Conservation (phyloP, 2,888 invertebrate genomes). For the Sinotaia quadrata region DNA sequence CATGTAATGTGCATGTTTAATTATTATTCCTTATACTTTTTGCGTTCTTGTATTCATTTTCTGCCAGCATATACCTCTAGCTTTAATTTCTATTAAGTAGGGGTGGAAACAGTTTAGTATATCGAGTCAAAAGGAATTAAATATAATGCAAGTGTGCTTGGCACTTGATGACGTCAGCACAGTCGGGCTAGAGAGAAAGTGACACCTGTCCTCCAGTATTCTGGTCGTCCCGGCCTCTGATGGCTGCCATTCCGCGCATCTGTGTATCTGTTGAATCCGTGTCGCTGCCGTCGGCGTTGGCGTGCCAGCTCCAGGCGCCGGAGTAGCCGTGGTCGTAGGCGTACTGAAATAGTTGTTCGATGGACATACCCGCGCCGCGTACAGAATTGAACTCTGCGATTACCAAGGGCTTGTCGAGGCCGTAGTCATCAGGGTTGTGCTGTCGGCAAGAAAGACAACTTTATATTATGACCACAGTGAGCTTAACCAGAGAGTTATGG, state of each 20-base stretch:
- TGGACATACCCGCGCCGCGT: slow-evolving; percentile 32
- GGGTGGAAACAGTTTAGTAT: no score
- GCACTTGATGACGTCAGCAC: no score
- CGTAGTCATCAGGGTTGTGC: slow-evolving; percentile 29
- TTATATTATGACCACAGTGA: not conserved
- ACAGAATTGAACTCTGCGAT: slow-evolving; percentile 36
- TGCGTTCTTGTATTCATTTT: no score
- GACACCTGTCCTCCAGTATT: no score
- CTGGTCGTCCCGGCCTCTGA: slow-evolving; percentile 19
- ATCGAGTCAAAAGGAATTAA: no score
- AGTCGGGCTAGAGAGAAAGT: no score
- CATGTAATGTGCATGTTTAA: no score
- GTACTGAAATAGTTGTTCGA: slow-evolving; percentile 28
- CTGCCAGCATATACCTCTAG: no score
- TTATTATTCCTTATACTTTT: no score
- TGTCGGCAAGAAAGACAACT: slow-evolving; percentile 4
- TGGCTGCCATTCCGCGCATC: slow-evolving; percentile 26
- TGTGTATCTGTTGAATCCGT: slow-evolving; percentile 32
- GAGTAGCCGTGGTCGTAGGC: slow-evolving; percentile 35
- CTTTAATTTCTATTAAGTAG: no score
- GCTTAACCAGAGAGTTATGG: no score
- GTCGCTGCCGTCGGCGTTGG: slow-evolving; percentile 37
- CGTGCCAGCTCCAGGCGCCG: slow-evolving; percentile 41
- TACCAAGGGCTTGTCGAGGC: slow-evolving; percentile 32
- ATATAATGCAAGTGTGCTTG: no score